phyloP scores from a whole-genome alignment of 1,140 invertebrate genomes.

The Phortica variegata region DNA sequence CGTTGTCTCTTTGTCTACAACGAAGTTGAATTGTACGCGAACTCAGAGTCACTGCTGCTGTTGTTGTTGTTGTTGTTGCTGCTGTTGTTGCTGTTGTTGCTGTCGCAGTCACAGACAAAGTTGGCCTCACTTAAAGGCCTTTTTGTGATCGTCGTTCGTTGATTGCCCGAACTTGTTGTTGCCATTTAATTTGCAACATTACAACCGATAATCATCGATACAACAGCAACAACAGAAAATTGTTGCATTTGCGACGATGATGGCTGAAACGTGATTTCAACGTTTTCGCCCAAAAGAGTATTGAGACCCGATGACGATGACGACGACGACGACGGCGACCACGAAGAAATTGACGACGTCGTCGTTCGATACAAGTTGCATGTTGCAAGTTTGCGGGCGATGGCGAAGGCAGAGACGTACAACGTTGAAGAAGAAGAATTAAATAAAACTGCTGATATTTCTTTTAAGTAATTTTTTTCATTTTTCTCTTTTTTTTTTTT shows the following conservation, averaged over 20 bases:
- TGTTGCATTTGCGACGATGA: slow-evolving; percentile 51
- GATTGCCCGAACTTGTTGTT: slow-evolving; percentile 3
- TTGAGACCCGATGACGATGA: slow-evolving; percentile 12
- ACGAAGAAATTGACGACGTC: not conserved
- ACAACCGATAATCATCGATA: slow-evolving; percentile 49
- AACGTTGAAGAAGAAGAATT: no score
- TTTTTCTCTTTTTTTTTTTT: slow-evolving; percentile 24
- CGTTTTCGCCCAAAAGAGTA: slow-evolving; percentile 37
- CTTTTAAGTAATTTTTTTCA: not conserved
- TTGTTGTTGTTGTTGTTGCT: slow-evolving; percentile 7
- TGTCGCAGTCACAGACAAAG: no score
- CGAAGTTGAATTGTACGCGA: no score
- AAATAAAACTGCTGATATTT: no score
- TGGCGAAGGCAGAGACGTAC: no score
- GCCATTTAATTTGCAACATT: slow-evolving; percentile 54
- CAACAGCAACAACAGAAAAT: slow-evolving; percentile 31
- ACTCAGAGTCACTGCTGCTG: no score
- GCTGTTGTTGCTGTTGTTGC: slow-evolving; percentile 1
- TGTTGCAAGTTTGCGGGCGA: no score
- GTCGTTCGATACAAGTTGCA: not conserved
- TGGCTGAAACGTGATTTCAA: slow-evolving; percentile 53
- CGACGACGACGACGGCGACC: slow-evolving; percentile 16
- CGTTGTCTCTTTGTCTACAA: no score
- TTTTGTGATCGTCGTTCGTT: not conserved
- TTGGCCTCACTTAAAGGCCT: no score